Evolutionary conservation across 2,888 invertebrate genomes (phyloP).

Genomic region (Coleophora deauratella): DNA sequence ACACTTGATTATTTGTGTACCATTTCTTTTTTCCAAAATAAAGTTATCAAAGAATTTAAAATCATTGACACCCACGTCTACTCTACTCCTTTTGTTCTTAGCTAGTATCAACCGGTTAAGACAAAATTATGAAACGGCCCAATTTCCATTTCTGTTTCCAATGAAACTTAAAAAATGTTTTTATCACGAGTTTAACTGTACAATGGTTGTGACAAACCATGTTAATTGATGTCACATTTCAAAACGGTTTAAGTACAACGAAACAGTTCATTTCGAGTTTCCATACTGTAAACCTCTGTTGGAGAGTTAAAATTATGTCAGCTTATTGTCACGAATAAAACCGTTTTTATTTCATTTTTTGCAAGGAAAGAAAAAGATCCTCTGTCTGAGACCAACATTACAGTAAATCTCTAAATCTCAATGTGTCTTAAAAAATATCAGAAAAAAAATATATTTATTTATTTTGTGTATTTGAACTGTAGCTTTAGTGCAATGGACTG

Average conservation of each 20-base stretch:
- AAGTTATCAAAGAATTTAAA: too few relatives aligned
- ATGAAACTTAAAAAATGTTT: constrained; percentile 14
- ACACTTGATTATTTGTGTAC: too few relatives aligned
- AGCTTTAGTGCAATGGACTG: too few relatives aligned
- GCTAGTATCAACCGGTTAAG: too few relatives aligned
- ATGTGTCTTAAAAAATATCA: constrained; percentile 16
- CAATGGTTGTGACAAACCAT: constrained; percentile 46
- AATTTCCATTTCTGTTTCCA: constrained; percentile 33
- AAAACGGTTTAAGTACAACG: constrained; percentile 30
- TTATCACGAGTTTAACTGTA: constrained; percentile 42
- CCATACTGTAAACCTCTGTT: constrained; percentile 30
- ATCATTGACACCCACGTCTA: constrained; percentile 3
- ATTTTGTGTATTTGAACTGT: background rate
- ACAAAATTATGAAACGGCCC: too few relatives aligned
- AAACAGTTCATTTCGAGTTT: constrained; percentile 45
- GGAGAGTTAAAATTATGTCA: too few relatives aligned
- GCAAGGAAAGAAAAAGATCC: too few relatives aligned
- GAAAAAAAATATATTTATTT: constrained; percentile 13
- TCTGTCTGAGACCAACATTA: too few relatives aligned
- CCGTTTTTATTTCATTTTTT: too few relatives aligned
- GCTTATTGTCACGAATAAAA: too few relatives aligned
- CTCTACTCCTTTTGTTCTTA: background rate
- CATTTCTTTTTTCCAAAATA: too few relatives aligned
- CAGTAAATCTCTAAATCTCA: constrained; percentile 5
- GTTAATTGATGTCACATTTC: constrained; percentile 61